A percentile compares a stretch with the other conserved stretches of the same genome.
Evolutionary conservation across 1,140 invertebrate genomes (phyloP).

Genomic region (Leptoteleia sp.): DNA sequence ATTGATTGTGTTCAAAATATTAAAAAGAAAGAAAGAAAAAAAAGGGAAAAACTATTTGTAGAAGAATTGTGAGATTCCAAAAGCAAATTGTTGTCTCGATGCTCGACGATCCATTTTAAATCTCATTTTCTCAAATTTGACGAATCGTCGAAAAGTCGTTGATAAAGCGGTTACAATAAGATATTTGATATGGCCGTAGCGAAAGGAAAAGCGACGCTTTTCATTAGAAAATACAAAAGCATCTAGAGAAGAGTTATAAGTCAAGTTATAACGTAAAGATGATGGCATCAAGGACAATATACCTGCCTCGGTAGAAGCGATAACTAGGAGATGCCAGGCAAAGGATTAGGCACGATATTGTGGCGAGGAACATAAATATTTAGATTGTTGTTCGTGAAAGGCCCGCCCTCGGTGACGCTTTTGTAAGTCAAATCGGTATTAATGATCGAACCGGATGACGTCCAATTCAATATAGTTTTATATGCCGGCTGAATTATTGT

Average conservation of each 20-base stretch:
- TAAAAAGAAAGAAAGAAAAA: too few species aligned
- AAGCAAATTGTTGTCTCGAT: too few species aligned
- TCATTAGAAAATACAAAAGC: background rate
- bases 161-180: conserved; percentile 22
- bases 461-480: conserved; percentile 46
- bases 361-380: conserved; percentile 62
- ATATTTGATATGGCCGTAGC: conserved; percentile 1
- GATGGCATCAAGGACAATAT: conserved; percentile 41
- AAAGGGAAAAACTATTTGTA: too few species aligned
- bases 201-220: conserved; percentile 17
- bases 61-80: too few species aligned
- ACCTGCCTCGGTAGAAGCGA: conserved; percentile 37
- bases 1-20: too few species aligned
- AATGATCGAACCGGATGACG: conserved; percentile 56
- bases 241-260: conserved; percentile 31
- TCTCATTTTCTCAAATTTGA: conserved; percentile 20
- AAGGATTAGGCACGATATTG: conserved; percentile 56
- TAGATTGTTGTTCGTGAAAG: conserved; percentile 60
- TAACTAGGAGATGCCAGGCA: conserved; percentile 44
- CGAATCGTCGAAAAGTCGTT: conserved; percentile 17
- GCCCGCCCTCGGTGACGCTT: conserved; percentile 48
- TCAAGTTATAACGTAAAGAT: conserved; percentile 1
- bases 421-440: conserved; percentile 55
- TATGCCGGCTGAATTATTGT: conserved; percentile 45
- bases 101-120: conserved; percentile 1